Evolutionary conservation across 2,797 vertebrate species (phyloP).

Genomic region (Falco concolor): DNA sequence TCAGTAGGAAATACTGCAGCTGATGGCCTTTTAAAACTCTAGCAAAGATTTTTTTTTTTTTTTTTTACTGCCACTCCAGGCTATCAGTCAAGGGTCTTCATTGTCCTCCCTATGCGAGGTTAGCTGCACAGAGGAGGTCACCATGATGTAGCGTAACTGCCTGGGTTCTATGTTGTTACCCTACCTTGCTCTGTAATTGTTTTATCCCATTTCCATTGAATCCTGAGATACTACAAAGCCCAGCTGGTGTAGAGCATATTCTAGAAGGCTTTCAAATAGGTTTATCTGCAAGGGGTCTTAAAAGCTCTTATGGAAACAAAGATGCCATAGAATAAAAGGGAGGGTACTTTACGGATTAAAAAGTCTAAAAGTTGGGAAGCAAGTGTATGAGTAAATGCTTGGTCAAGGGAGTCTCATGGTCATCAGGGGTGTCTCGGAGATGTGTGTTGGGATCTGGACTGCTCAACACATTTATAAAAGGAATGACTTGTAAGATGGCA

Average conservation of each 20-base stretch:
- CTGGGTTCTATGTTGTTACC: background rate
- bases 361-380: background rate
- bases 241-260: rapidly evolving
- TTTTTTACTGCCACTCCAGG: background rate
- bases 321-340: background rate
- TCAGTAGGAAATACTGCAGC: background rate
- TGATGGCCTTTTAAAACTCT: background rate
- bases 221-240: background rate
- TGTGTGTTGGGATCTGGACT: background rate
- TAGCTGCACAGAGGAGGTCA: background rate
- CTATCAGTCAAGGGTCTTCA: background rate
- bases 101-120: background rate
- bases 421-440: background rate
- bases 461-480: background rate
- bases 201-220: background rate
- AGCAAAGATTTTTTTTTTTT: background rate
- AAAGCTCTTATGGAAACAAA: background rate
- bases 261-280: background rate
- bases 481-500: background rate
- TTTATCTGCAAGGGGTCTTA: background rate
- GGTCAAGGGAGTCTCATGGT: background rate
- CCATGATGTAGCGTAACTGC: background rate
- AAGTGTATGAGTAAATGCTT: background rate
- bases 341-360: background rate
- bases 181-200: background rate